These are phyloP conservation scores for Hippopotamyrus pictus DNA, from an alignment of 2,797 vertebrate species.

Conservation along the genomic window DNA sequence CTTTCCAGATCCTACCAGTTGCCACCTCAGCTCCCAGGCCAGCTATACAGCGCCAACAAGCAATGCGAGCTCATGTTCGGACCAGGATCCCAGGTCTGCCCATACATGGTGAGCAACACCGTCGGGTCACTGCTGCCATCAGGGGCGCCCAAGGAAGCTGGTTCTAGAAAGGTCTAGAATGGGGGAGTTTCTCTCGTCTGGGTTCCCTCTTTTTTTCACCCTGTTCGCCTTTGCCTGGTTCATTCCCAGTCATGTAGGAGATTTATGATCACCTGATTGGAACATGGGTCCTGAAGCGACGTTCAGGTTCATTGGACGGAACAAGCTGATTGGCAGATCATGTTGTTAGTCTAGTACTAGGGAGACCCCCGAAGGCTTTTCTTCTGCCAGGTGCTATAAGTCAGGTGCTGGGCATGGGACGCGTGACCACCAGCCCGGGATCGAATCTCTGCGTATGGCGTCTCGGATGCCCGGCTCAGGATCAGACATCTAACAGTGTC, in stretches of 20 bases:
- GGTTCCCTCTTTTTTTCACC: not conserved
- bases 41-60: constrained; percentile 82
- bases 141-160: not conserved
- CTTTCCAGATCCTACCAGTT: constrained; percentile 70
- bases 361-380: not conserved
- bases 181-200: not conserved
- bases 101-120: constrained; percentile 75
- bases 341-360: not conserved
- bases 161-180: not conserved
- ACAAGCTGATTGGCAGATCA: not conserved
- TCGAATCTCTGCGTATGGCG: not conserved
- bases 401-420: not conserved
- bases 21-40: constrained; percentile 79
- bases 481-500: not conserved
- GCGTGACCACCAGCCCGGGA: not conserved
- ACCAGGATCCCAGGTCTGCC: constrained; percentile 86
- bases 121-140: not conserved
- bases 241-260: not conserved
- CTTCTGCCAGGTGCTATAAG: not conserved
- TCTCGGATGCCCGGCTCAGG: not conserved
- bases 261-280: not conserved
- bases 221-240: not conserved
- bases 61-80: constrained; percentile 96
- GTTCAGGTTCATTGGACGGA: not conserved
- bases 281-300: not conserved